Base-by-base conservation (phyloP, 2,888 invertebrate genomes). In the Encarsia formosa region DNA sequence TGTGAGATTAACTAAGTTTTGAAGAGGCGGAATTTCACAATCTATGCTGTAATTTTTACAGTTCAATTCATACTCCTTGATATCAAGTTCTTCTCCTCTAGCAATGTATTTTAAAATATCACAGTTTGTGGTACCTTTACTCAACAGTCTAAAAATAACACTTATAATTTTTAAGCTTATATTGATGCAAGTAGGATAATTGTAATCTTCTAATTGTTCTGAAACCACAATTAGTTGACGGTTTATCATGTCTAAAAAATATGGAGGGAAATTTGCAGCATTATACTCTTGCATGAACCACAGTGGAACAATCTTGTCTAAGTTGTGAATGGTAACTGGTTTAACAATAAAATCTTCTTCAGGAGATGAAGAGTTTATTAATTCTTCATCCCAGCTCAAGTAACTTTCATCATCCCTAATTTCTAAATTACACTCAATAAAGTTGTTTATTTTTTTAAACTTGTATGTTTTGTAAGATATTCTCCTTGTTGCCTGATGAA, bases 121-220 rank as follows among this genome's bases (percentile, higher is more conserved):
- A 38, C 42, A 52, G 24, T 56, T 50, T 19, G 48, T 16, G 22
- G 45, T 37, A 19, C 49, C 61, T n/a, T 61, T 59, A 19, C 53
- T 62, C 3, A 80, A 48, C 16, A 80, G 52, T 2, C 72, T 68
- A 59, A 77, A 84, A 43, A 84, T 79, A 54, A 80, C 80, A 61
- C 77, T 74, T 26, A 89, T 62, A 56, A 90, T 81, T 11, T 81
- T 79, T 55, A 85, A 65, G 23, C 81, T 78, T 43, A 82, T 77
- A 5, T 77, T 63, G 61, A 82, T 81, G 5, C 84, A 78, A 56
- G 86, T 81, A 5, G 78, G 75, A 42, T 79, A 77, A 3, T 71
- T 69, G 62, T 80, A 81, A 68, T 87, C 83, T 70, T 91, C 89
- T 5, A 88, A 80, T 75, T 87, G 88, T 0, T 85, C 83, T 41